Evolutionary conservation across 2,888 invertebrate species (phyloP).

Genomic region (Hirtodrosophila alboralis): DNA sequence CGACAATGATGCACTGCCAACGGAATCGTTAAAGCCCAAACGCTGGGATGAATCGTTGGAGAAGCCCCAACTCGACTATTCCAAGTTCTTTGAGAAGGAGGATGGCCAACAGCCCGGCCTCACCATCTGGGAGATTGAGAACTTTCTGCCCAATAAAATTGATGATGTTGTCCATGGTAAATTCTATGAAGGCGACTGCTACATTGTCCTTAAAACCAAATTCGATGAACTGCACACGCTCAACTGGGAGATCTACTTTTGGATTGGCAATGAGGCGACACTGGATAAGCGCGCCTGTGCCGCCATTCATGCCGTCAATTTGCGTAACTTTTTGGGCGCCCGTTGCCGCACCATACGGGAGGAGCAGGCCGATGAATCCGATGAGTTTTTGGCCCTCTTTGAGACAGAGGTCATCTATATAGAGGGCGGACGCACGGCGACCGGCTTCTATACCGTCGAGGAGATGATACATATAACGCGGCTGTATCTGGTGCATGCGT

Average conservation of each 20-base stretch:
- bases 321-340: constrained; percentile 97
- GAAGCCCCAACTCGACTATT: constrained; percentile 97
- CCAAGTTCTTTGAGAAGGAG: constrained; percentile 97
- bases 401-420: constrained; percentile 96
- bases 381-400: constrained; percentile 97
- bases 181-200: constrained; percentile 99
- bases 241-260: constrained; percentile 98
- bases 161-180: constrained; percentile 97
- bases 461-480: constrained; percentile 93
- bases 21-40: constrained; percentile 89
- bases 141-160: constrained; percentile 97
- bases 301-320: constrained; percentile 98
- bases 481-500: constrained; percentile 94
- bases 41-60: constrained; percentile 98
- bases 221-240: constrained; percentile 93
- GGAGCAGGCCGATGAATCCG: constrained; percentile 97
- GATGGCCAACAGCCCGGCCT: constrained; percentile 96
- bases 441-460: constrained; percentile 98
- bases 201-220: constrained; percentile 96
- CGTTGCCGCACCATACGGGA: constrained; percentile 96
- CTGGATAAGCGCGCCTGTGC: constrained; percentile 86
- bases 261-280: constrained; percentile 98
- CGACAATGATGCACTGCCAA: constrained; percentile 79
- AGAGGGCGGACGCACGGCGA: constrained; percentile 97
- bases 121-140: constrained; percentile 99